Conservation (phyloP, 2,797 vertebrate genomes). For the Molossus molossus region DNA sequence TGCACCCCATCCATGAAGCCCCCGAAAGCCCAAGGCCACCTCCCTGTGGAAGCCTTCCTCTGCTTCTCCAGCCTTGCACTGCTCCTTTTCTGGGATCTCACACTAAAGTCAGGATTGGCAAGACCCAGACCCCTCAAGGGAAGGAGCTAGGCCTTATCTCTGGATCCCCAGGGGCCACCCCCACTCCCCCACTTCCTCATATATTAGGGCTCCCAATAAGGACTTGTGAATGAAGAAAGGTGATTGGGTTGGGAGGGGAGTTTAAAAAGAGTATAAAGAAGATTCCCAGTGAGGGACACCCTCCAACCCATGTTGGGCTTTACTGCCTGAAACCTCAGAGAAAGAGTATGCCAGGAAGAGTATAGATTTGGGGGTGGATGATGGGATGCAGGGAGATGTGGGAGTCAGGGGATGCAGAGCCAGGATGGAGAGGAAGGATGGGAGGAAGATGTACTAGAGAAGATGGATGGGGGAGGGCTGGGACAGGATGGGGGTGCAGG, state of each 20-base stretch:
- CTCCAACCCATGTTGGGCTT: too few relatives aligned
- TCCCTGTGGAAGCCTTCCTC: neutral
- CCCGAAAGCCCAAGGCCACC: neutral
- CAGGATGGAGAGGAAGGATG: neutral
- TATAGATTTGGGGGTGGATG: neutral
- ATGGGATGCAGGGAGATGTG: neutral
- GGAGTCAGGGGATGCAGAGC: neutral
- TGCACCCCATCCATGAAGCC: neutral
- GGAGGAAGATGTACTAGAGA: neutral
- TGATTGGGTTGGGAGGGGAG: neutral
- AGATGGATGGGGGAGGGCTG: slow-evolving; percentile 12
- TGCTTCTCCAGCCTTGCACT: neutral
- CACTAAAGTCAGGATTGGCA: neutral
- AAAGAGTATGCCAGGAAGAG: neutral
- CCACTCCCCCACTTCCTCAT: accelerated
- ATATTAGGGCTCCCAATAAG: neutral
- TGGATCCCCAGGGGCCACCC: neutral
- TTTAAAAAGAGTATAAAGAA: slow-evolving; percentile 1
- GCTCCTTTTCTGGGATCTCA: neutral
- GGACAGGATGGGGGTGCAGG: slow-evolving; percentile 57
- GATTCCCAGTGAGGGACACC: neutral
- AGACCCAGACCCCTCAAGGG: neutral
- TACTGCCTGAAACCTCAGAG: neutral
- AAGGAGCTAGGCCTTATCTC: neutral
- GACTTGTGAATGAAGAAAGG: neutral